These are phyloP conservation scores for Drosophila busckii DNA, from an alignment of 1,140 invertebrate genomes.

Conservation along the genomic window DNA sequence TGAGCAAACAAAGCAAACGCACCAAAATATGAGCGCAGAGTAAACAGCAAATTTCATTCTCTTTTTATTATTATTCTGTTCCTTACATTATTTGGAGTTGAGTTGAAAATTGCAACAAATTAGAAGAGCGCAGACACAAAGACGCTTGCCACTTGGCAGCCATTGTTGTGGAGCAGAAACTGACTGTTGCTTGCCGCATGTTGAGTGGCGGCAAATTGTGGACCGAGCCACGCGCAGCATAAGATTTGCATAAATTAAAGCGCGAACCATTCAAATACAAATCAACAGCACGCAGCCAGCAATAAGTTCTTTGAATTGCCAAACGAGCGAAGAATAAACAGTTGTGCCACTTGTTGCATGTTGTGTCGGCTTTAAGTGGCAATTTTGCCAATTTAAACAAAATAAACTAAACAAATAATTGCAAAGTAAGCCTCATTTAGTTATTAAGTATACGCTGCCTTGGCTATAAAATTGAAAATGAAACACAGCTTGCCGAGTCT, in stretches of 20 bases:
- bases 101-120: constrained; percentile 69
- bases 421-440: too few species aligned
- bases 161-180: constrained; percentile 53
- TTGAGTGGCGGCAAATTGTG: constrained; percentile 70
- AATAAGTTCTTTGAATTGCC: constrained; percentile 69
- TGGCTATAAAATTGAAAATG: not conserved
- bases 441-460: too few species aligned
- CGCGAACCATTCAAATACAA: constrained; percentile 38
- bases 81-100: too few species aligned
- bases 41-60: constrained; percentile 60
- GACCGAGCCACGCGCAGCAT: constrained; percentile 63
- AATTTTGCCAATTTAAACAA: too few species aligned
- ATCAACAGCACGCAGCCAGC: constrained; percentile 20
- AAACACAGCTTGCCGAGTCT: not conserved
- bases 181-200: constrained; percentile 59
- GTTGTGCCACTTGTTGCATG: too few species aligned
- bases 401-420: too few species aligned
- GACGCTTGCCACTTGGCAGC: constrained; percentile 57
- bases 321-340: too few species aligned
- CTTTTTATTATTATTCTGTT: too few species aligned
- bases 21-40: constrained; percentile 16
- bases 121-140: constrained; percentile 28
- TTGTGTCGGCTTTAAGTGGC: too few species aligned
- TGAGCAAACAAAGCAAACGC: constrained; percentile 46
- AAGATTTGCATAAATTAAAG: constrained; percentile 73